Conservation (phyloP, 2,113 vertebrate genomes). For the Ifrita kowaldi region DNA sequence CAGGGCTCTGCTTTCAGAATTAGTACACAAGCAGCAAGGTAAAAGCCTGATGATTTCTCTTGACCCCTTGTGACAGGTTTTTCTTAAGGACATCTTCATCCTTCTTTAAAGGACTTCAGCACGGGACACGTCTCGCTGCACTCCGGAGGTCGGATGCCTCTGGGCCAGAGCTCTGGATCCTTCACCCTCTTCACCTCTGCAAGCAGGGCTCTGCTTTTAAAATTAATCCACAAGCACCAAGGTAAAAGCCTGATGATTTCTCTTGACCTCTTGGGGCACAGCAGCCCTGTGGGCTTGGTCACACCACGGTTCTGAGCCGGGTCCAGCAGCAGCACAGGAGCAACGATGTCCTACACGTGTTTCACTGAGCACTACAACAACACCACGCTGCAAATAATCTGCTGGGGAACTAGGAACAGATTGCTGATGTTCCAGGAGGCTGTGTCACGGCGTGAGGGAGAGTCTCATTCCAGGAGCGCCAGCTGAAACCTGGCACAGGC, state of each 20-base stretch:
- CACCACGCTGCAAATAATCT: neutral
- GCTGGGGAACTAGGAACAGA: neutral
- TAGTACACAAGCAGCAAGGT: neutral
- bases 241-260: neutral
- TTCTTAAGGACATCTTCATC: neutral
- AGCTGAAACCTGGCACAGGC: neutral
- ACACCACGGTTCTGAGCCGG: rapidly evolving
- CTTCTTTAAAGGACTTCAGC: neutral
- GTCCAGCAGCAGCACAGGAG: neutral
- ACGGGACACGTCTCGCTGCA: rapidly evolving
- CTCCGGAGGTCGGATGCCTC: neutral
- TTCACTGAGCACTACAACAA: neutral
- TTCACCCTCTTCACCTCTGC: neutral
- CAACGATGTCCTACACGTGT: neutral
- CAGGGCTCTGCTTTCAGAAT: neutral
- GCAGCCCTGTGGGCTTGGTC: rapidly evolving
- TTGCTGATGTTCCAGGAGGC: neutral
- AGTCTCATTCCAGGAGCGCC: neutral
- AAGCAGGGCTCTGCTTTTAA: neutral
- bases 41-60: neutral
- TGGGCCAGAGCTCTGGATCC: neutral
- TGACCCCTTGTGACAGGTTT: neutral
- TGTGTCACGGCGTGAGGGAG: neutral
- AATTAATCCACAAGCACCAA: neutral
- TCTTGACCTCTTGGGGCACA: neutral